Conservation (phyloP, 2,888 invertebrate species). For the Nomada hirtipes region DNA sequence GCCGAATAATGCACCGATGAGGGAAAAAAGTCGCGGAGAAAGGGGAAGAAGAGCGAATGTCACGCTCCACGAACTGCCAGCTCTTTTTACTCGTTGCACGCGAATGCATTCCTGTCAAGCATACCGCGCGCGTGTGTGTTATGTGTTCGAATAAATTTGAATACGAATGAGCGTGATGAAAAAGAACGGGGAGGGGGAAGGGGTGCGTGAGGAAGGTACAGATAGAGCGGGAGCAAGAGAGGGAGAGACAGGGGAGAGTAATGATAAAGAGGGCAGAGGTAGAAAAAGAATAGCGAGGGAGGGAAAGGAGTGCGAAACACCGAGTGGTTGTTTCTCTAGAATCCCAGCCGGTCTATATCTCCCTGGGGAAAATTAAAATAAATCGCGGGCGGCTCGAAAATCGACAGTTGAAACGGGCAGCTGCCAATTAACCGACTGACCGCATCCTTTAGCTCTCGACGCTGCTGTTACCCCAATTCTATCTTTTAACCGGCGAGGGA, state of each 20-base stretch:
- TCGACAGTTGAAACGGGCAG: slow-evolving; percentile 57
- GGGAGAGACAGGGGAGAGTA: no score
- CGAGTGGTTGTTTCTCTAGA: slow-evolving; percentile 45
- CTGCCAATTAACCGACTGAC: slow-evolving; percentile 66
- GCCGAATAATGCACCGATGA: slow-evolving; percentile 69
- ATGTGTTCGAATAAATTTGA: slow-evolving; percentile 75
- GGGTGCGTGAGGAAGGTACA: not conserved
- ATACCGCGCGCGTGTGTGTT: slow-evolving; percentile 66
- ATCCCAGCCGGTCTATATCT: slow-evolving; percentile 12
- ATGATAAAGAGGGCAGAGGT: not conserved
- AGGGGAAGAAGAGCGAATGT: slow-evolving; percentile 69
- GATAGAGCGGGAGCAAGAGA: not conserved
- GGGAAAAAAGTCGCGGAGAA: slow-evolving; percentile 25
- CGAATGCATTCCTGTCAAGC: slow-evolving; percentile 69
- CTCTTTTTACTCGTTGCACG: slow-evolving; percentile 63
- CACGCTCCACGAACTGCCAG: slow-evolving; percentile 67
- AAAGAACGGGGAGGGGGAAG: slow-evolving; percentile 19
- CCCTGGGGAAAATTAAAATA: slow-evolving; percentile 62
- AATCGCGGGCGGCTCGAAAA: slow-evolving; percentile 49
- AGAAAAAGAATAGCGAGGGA: not conserved
- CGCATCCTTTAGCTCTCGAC: slow-evolving; percentile 29
- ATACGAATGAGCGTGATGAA: slow-evolving; percentile 68
- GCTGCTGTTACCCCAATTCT: slow-evolving; percentile 39
- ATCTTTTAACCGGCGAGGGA: slow-evolving; percentile 70
- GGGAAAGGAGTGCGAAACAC: slow-evolving; percentile 20